Conservation (phyloP, 2,888 invertebrate genomes). For the Erebia palarica region DNA sequence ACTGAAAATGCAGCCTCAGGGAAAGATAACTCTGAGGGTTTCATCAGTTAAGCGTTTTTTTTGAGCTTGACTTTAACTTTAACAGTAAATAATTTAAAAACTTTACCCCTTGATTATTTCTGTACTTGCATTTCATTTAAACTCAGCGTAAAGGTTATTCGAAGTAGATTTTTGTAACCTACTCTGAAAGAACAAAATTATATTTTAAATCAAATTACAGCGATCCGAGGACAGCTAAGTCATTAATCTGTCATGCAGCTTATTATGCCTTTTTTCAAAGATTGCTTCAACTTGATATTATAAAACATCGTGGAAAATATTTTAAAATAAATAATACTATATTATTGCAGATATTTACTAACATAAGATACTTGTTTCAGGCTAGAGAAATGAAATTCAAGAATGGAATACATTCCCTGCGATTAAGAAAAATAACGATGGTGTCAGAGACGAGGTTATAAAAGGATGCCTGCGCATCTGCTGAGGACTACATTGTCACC, state of each 20-base stretch:
- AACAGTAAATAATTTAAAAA: conserved; percentile 7
- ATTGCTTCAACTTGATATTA: conserved; percentile 2
- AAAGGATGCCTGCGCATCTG: no score
- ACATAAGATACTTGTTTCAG: no score
- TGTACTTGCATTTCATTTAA: neutral
- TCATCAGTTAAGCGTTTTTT: neutral
- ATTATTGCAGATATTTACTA: no score
- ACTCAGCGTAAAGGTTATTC: neutral
- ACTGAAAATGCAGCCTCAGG: no score
- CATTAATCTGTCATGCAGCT: conserved; percentile 17
- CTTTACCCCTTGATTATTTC: neutral
- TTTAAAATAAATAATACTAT: neutral
- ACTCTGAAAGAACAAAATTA: conserved; percentile 5
- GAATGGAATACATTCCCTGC: no score
- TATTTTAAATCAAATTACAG: conserved; percentile 13
- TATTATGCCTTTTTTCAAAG: neutral
- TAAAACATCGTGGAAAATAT: neutral
- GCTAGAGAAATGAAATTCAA: no score
- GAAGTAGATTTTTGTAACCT: neutral
- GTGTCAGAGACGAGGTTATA: no score
- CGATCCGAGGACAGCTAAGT: conserved; percentile 7
- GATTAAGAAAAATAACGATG: no score
- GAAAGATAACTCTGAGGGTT: no score
- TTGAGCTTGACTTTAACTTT: neutral
- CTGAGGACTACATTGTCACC: no score